Evolutionary conservation across 2,888 invertebrate species (phyloP).

Genomic region (Polietes domitor): DNA sequence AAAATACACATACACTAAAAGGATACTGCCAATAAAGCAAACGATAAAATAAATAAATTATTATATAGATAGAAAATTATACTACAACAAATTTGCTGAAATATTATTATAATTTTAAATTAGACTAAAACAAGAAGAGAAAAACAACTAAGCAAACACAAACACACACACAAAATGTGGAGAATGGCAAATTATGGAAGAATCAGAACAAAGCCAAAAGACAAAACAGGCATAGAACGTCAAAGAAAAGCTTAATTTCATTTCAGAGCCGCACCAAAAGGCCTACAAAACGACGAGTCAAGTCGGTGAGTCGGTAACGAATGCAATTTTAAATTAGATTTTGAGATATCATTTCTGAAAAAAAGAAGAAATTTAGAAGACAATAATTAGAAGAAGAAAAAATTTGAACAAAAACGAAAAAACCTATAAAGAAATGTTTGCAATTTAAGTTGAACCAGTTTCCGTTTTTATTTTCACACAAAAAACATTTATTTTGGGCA

Average conservation of each 20-base stretch:
- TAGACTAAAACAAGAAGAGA: conserved; percentile 18
- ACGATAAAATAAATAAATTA: conserved; percentile 52
- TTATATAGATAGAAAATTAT: conserved; percentile 64
- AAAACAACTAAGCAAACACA: background rate
- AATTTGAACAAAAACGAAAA: conserved; percentile 50
- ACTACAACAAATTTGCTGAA: conserved; percentile 56
- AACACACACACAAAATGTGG: conserved; percentile 22
- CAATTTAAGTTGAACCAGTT: background rate
- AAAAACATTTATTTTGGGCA: conserved; percentile 61
- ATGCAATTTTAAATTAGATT: conserved; percentile 22
- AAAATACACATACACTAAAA: conserved; percentile 20
- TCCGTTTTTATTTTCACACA: too few relatives aligned
- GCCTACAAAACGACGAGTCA: background rate
- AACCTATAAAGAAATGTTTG: conserved; percentile 13
- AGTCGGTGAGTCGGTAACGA: conserved; percentile 28
- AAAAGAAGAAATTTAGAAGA: conserved; percentile 76
- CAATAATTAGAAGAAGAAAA: conserved; percentile 75
- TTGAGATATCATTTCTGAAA: conserved; percentile 35
- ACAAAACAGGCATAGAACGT: background rate
- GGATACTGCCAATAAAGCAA: conserved; percentile 57
- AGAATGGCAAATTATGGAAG: conserved; percentile 48
- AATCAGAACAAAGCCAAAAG: conserved; percentile 11
- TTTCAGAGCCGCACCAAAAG: background rate
- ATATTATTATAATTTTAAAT: conserved; percentile 49
- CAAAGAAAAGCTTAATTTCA: conserved; percentile 45